Evolutionary conservation across 1,140 invertebrate species (phyloP).

Genomic region (Phymastichus coffea): DNA sequence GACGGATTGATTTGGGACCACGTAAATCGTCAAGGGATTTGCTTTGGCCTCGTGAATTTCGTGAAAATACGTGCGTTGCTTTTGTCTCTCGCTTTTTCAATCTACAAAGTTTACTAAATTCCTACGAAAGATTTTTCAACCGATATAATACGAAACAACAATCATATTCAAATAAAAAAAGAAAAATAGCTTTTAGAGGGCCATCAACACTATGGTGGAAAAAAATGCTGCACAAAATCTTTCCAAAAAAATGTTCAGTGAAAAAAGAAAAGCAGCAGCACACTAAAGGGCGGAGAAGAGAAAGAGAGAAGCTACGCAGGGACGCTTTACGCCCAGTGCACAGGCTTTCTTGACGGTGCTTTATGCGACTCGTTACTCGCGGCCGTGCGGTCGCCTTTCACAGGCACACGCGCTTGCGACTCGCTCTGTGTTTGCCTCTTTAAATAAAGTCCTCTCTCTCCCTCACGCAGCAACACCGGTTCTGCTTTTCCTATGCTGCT

Average conservation of each 20-base stretch:
- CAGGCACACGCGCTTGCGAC: neutral
- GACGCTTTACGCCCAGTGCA: conserved; percentile 21
- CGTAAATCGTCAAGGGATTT: conserved; percentile 27
- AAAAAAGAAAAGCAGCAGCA: neutral
- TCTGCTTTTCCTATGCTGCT: neutral
- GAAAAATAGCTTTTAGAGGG: too few relatives aligned
- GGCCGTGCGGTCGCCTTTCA: conserved; percentile 11
- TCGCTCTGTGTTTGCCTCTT: conserved; percentile 16
- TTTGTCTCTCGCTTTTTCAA: neutral
- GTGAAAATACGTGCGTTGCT: too few relatives aligned
- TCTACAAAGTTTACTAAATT: too few relatives aligned
- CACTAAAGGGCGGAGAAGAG: neutral
- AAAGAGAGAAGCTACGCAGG: neutral
- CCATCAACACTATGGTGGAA: too few relatives aligned
- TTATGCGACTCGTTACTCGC: conserved; percentile 24
- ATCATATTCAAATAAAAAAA: too few relatives aligned
- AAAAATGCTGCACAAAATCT: too few relatives aligned
- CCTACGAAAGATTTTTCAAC: too few relatives aligned
- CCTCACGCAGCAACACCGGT: neutral
- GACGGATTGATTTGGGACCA: conserved; percentile 33
- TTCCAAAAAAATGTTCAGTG: neutral
- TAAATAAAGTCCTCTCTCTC: conserved; percentile 17
- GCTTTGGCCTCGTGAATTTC: neutral
- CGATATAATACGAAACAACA: too few relatives aligned
- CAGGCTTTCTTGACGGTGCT: conserved; percentile 3